A percentile compares a stretch with the other conserved stretches of the same genome.
These are phyloP conservation scores for Lanistes nyassanus DNA, from an alignment of 1,140 invertebrate genomes.

Conservation along the genomic window DNA sequence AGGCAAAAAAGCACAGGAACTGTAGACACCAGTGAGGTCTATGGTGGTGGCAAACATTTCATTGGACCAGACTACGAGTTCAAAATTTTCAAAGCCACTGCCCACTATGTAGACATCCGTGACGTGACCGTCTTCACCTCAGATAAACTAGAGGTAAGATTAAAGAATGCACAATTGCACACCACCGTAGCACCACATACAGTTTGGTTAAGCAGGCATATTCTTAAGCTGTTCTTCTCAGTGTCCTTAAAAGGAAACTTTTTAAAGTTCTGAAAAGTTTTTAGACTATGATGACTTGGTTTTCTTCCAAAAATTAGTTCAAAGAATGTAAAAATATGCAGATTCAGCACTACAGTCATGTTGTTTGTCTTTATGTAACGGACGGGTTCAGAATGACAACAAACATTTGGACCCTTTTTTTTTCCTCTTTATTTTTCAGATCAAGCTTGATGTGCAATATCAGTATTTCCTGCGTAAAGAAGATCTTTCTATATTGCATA, in stretches of 20 bases:
- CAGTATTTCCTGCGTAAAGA: constrained; percentile 58
- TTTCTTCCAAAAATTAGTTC: too few species aligned
- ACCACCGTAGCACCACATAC: background rate
- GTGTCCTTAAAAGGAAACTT: background rate
- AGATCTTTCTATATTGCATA: constrained; percentile 48
- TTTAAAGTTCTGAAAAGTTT: too few species aligned
- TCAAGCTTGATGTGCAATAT: constrained; percentile 41
- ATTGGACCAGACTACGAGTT: constrained; percentile 54
- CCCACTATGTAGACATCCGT: constrained; percentile 39
- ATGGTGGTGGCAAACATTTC: constrained; percentile 44
- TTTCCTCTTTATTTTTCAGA: constrained; percentile 38
- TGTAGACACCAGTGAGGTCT: constrained; percentile 41
- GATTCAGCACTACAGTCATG: too few species aligned
- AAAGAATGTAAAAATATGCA: too few species aligned
- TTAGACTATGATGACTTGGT: too few species aligned
- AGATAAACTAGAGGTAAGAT: constrained; percentile 49
- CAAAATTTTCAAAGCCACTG: constrained; percentile 46
- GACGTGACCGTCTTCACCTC: constrained; percentile 48
- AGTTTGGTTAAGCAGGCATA: background rate
- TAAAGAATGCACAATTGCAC: background rate
- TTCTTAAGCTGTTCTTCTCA: background rate
- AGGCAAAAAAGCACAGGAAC: constrained; percentile 46
- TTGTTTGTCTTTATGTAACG: too few species aligned
- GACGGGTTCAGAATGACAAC: too few species aligned
- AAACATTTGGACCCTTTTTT: too few species aligned